Evolutionary conservation across 1,140 invertebrate species (phyloP).

Genomic region (Drosophila micromelanica): DNA sequence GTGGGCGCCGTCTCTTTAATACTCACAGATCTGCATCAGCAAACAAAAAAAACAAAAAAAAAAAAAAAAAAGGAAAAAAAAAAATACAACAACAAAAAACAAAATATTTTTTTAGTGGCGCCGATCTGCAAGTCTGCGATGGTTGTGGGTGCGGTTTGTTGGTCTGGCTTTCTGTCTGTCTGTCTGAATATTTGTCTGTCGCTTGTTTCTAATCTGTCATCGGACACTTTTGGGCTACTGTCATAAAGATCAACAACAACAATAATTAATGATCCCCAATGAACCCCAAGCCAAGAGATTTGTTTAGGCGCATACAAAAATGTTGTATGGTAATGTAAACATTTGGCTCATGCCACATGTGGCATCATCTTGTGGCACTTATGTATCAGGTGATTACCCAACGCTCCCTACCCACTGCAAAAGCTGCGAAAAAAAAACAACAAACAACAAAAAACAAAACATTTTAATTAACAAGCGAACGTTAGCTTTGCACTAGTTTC

Average conservation of each 20-base stretch:
- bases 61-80: slow-evolving; percentile 7
- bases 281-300: slow-evolving; percentile 12
- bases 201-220: slow-evolving; percentile 70
- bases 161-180: neutral
- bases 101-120: slow-evolving; percentile 28
- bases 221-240: slow-evolving; percentile 57
- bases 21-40: slow-evolving; percentile 39
- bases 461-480: slow-evolving; percentile 34
- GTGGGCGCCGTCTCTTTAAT: slow-evolving; percentile 67
- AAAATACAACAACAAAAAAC: neutral
- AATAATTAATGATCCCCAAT: slow-evolving; percentile 18
- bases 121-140: slow-evolving; percentile 38
- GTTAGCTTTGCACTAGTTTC: slow-evolving; percentile 15
- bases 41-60: too few relatives aligned
- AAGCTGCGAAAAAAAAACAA: neutral
- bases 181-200: slow-evolving; percentile 22
- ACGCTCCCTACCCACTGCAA: slow-evolving; percentile 6
- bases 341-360: slow-evolving; percentile 8
- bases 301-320: slow-evolving; percentile 8
- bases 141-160: slow-evolving; percentile 36
- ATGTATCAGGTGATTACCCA: slow-evolving; percentile 1
- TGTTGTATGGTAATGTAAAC: slow-evolving; percentile 37
- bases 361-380: slow-evolving; percentile 4
- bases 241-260: slow-evolving; percentile 39
- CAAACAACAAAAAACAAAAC: neutral